These are phyloP conservation scores for Zootermopsis nevadensis DNA, from an alignment of 2,888 invertebrate genomes.

Conservation along the genomic window DNA sequence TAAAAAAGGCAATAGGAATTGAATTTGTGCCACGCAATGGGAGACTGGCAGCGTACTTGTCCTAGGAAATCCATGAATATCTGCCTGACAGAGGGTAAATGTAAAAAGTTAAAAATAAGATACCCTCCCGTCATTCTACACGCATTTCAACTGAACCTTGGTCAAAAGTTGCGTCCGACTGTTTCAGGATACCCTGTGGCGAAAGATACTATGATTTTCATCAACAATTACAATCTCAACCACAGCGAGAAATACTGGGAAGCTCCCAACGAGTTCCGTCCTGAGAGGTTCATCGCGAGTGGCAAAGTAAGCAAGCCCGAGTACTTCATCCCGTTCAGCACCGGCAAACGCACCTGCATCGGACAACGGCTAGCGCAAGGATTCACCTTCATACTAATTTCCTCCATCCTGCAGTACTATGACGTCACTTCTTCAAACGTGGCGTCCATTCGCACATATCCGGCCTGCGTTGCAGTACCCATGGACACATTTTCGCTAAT, in stretches of 20 bases:
- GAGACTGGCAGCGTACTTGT: no score
- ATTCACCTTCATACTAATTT: conserved; percentile 79
- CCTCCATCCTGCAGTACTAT: conserved; percentile 78
- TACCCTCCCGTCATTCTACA: no score
- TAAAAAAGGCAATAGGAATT: no score
- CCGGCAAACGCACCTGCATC: conserved; percentile 87
- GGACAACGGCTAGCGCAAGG: conserved; percentile 82
- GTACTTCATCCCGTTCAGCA: conserved; percentile 87
- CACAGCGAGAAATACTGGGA: conserved; percentile 79
- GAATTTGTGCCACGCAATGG: no score
- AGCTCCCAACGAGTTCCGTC: conserved; percentile 77
- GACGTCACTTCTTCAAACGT: conserved; percentile 69
- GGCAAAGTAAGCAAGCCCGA: conserved; percentile 69
- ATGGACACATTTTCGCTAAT: conserved; percentile 72
- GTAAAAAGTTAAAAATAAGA: no score
- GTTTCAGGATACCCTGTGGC: conserved; percentile 73
- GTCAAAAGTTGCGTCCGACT: background rate
- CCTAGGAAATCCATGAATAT: no score
- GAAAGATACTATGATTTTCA: conserved; percentile 83
- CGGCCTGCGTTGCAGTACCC: conserved; percentile 80
- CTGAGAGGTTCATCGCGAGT: conserved; percentile 77
- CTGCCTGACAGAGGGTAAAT: no score
- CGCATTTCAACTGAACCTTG: no score
- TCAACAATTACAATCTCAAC: conserved; percentile 87
- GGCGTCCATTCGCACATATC: conserved; percentile 67